Evolutionary conservation across 1,140 invertebrate genomes (phyloP).

Genomic region (Caenorhabditis remanei): DNA sequence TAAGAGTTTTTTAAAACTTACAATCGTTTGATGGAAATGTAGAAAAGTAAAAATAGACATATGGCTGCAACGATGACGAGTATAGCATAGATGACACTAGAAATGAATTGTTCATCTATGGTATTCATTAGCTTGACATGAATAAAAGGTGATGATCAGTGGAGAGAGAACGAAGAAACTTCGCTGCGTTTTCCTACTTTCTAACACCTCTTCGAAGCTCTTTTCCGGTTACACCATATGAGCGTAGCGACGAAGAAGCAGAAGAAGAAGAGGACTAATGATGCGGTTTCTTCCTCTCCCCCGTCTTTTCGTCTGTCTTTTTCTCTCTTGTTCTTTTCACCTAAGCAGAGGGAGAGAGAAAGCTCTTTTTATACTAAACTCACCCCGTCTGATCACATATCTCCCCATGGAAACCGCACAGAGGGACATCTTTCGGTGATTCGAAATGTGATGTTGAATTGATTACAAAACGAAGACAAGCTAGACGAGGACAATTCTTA

Average conservation of each 20-base stretch:
- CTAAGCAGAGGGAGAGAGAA: background rate
- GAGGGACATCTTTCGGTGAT: constrained; percentile 39
- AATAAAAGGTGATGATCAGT: too few species aligned
- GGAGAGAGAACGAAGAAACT: background rate
- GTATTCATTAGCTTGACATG: background rate
- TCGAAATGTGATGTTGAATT: background rate
- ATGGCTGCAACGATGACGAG: background rate
- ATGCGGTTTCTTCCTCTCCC: constrained; percentile 6
- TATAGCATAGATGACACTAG: constrained; percentile 22
- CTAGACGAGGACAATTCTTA: background rate
- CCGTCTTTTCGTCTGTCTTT: background rate
- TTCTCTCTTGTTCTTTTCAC: too few species aligned
- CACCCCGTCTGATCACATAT: constrained; percentile 66
- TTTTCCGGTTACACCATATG: background rate
- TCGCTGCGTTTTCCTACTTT: too few species aligned
- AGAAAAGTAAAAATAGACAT: background rate
- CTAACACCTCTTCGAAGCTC: background rate
- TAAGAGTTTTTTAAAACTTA: background rate
- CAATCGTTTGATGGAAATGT: background rate
- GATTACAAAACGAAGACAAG: background rate
- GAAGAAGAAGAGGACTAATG: constrained; percentile 40
- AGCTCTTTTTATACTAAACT: background rate
- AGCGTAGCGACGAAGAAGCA: constrained; percentile 48
- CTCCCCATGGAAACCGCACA: constrained; percentile 66
- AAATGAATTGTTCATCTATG: background rate